Percentiles rank a stretch among this genome's conserved stretches.
These are phyloP conservation scores for Pseudorasbora parva DNA, from an alignment of 2,113 vertebrate species.

Conservation along the genomic window DNA sequence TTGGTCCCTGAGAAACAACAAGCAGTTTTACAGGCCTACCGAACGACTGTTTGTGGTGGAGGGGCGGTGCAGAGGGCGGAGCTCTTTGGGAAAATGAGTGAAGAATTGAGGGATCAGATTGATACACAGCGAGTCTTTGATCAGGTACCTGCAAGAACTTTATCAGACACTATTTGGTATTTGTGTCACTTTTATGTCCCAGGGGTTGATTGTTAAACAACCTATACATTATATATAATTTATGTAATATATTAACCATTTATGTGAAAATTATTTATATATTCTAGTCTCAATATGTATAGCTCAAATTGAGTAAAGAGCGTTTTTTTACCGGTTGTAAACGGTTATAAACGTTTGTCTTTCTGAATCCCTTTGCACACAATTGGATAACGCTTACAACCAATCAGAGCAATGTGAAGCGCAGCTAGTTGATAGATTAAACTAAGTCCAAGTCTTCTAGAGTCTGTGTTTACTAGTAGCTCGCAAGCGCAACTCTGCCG, in stretches of 20 bases:
- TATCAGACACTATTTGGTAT: background rate
- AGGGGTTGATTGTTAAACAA: background rate
- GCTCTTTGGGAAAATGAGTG: slow-evolving; percentile 81
- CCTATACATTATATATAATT: background rate
- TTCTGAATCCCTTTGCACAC: no score
- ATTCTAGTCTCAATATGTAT: no score
- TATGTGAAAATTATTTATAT: background rate
- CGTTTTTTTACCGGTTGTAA: no score
- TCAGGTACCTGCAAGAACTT: slow-evolving; percentile 73
- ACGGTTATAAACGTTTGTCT: no score
- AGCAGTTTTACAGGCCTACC: slow-evolving; percentile 74
- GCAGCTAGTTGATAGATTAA: no score
- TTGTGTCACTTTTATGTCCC: background rate
- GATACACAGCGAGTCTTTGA: slow-evolving; percentile 76
- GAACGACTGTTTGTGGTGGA: slow-evolving; percentile 71
- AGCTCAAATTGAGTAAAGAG: no score
- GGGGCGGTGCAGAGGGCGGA: slow-evolving; percentile 65
- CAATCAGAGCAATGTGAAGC: no score
- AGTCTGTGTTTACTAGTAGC: no score
- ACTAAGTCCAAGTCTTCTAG: no score
- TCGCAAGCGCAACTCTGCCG: no score
- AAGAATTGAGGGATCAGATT: slow-evolving; percentile 83
- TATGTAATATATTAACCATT: background rate
- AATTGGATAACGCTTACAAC: no score
- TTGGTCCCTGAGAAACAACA: slow-evolving; percentile 71